A percentile compares a stretch with the other conserved stretches of the same genome.
These are phyloP conservation scores for Trachythela sp. DNA, from an alignment of 64 coral and sea anemone genomes.

Conservation along the genomic window DNA sequence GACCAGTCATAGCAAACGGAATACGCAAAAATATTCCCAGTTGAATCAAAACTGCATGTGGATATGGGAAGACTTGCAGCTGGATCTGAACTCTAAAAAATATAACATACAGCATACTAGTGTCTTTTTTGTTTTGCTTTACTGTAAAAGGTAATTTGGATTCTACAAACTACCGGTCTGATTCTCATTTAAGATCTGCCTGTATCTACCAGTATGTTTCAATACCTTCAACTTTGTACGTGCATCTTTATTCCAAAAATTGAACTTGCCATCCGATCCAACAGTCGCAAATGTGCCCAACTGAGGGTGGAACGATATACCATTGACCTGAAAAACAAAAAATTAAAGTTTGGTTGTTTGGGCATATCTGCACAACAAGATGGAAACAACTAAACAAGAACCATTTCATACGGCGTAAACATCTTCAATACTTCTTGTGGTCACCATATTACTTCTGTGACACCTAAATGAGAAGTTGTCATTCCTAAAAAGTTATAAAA, in stretches of 20 bases:
- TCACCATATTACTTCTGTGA: conserved; percentile 74
- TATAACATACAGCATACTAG: no score
- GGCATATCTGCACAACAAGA: no score
- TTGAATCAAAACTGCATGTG: conserved; percentile 77
- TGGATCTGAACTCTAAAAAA: conserved; percentile 75
- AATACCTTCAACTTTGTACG: conserved; percentile 86
- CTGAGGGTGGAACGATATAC: conserved; percentile 85
- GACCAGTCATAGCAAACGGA: conserved; percentile 92
- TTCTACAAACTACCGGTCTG: no score
- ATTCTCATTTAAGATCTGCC: no score
- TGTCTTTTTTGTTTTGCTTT: no score
- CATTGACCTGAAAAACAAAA: conserved; percentile 61
- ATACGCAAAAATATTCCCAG: conserved; percentile 94
- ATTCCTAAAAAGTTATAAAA: conserved; percentile 40
- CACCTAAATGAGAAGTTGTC: conserved; percentile 98
- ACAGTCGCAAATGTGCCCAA: conserved; percentile 74
- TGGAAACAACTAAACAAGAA: background rate
- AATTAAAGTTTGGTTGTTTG: background rate
- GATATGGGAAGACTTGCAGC: conserved; percentile 74
- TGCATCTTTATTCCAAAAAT: conserved; percentile 97
- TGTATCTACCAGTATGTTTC: background rate
- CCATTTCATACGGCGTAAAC: conserved; percentile 82
- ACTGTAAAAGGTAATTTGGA: no score
- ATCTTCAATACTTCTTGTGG: conserved; percentile 54
- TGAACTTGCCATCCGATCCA: conserved; percentile 89